Evolutionary conservation across 2,888 invertebrate genomes (phyloP).

Genomic region (Megastigmus dorsalis): DNA sequence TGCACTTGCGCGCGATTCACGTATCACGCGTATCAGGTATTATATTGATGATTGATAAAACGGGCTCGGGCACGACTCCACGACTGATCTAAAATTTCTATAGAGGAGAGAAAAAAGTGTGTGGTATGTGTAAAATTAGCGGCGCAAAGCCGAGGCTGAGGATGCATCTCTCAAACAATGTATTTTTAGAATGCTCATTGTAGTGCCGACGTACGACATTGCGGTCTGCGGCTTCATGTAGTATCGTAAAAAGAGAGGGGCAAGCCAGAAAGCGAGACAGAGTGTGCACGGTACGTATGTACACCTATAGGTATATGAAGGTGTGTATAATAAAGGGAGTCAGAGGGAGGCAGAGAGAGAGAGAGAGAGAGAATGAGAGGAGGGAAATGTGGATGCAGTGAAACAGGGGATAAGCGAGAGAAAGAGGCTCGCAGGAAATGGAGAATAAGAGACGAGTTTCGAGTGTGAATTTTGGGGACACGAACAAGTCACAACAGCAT

Average conservation of each 20-base stretch:
- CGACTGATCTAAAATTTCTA: too few relatives aligned
- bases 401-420: too few relatives aligned
- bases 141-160: background rate
- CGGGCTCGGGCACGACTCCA: too few relatives aligned
- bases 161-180: background rate
- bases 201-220: background rate
- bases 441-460: too few relatives aligned
- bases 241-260: background rate
- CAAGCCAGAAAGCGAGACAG: background rate
- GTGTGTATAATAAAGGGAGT: background rate
- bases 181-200: conserved; percentile 28
- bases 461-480: too few relatives aligned
- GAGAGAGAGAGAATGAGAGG: background rate
- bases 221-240: background rate
- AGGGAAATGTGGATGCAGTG: background rate
- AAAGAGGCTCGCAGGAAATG: too few relatives aligned
- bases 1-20: background rate
- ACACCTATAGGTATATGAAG: background rate
- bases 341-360: too few relatives aligned
- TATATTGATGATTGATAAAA: too few relatives aligned
- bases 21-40: too few relatives aligned
- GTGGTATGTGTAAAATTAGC: conserved; percentile 10
- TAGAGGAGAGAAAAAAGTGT: background rate
- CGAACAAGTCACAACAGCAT: too few relatives aligned
- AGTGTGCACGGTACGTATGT: background rate